Evolutionary conservation across 2,113 vertebrate species (phyloP), one percentile per base, ranked within the genome.

Genomic region (Crypturellus undulatus): DNA sequence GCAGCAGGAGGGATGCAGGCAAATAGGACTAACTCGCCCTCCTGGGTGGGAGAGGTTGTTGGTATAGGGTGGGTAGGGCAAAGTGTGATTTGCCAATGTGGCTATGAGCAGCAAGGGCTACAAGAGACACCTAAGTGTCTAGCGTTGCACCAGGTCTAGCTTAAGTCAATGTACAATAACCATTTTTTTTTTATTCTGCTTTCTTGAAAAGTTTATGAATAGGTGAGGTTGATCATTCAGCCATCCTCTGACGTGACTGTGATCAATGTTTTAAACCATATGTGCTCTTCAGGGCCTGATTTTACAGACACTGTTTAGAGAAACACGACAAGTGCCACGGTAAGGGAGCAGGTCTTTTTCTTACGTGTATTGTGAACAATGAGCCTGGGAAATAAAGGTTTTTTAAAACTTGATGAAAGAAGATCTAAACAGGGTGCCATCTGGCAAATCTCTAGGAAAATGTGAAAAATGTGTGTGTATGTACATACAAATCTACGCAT

Each of bases 1-100:
- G 67, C 30, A 95, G 94, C 79, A 90, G 90, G 34, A 96, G 58
- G 84, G 92, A 86, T 22, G 67, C 49, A 86, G 54, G 64, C 60
- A 84, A 82, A 71, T 26, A 60, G 56, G 43, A 67, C 52, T 63
- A 45, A 10, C 34, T 71, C 52, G 16, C 15, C 7, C 4, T 87
- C 30, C 36, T 45, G 0, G 59, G 22, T 20, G 77, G 22, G 36
- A 40, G 59, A 49, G 21, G 49, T 11, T 49, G 49, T 86, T 34
- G 49, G 25, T 42, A 36, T 7, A 54, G 63, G 4, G 15, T 4
- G 2, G 15, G 30, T 7, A 40, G 21, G 36, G 56, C 36, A 89
- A 78, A 69, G 20, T 1, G 2, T 36, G 7, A 3, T 60, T 73
- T 11, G 20, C 36, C 4, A 4, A 7, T 30, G 63, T 38, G 19